These are phyloP conservation scores for Lycaena phlaeas DNA, from an alignment of 2,888 invertebrate genomes.

Conservation along the genomic window DNA sequence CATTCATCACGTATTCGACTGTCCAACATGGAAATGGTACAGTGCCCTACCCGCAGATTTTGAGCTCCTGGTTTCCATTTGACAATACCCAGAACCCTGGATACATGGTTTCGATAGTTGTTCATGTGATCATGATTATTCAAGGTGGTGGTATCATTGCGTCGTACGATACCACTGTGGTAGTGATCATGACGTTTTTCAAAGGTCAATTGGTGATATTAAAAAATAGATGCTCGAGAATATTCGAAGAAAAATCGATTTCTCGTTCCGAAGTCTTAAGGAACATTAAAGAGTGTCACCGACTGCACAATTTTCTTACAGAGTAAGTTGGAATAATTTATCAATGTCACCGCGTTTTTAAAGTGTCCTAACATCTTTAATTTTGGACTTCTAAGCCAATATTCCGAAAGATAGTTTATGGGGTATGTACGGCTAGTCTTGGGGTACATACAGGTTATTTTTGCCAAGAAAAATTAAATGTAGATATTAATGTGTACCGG, in stretches of 20 bases:
- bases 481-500: no score
- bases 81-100: conserved; percentile 40
- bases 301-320: conserved; percentile 37
- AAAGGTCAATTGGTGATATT: conserved; percentile 45
- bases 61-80: conserved; percentile 50
- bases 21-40: conserved; percentile 19
- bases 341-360: no score
- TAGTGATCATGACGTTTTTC: conserved; percentile 42
- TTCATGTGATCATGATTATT: conserved; percentile 32
- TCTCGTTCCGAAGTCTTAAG: conserved; percentile 21
- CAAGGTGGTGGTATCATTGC: conserved; percentile 38
- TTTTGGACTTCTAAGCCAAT: no score
- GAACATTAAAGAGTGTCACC: conserved; percentile 42
- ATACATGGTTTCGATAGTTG: conserved; percentile 27
- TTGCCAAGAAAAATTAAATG: no score
- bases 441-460: no score
- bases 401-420: no score
- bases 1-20: conserved; percentile 30
- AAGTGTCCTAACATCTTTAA: no score
- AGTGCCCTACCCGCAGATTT: conserved; percentile 39
- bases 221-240: conserved; percentile 28
- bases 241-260: conserved; percentile 27
- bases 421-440: no score
- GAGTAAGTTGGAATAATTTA: conserved; percentile 32
- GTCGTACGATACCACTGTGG: conserved; percentile 36